These are phyloP conservation scores for Acrocera orbiculus DNA, from an alignment of 2,888 invertebrate genomes.

Conservation along the genomic window DNA sequence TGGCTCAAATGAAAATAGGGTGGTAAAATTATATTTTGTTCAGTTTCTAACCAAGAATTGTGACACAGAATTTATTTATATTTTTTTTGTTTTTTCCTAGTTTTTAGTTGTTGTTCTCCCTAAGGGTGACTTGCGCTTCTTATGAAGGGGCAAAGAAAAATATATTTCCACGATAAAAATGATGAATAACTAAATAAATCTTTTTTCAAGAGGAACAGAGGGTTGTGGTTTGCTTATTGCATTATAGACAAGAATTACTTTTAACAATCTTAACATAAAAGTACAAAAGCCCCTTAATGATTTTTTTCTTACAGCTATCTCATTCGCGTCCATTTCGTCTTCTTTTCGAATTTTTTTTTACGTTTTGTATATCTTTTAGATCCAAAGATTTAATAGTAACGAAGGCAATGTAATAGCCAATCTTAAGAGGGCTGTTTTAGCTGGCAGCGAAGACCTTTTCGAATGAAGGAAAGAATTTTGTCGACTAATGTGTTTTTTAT, in stretches of 20 bases:
- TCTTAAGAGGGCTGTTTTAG: background rate
- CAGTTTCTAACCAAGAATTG: too few species aligned
- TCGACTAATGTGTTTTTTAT: constrained; percentile 12
- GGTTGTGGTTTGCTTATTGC: constrained; percentile 32
- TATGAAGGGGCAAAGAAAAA: constrained; percentile 13
- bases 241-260: constrained; percentile 18
- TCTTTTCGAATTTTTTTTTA: constrained; percentile 4
- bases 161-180: constrained; percentile 33
- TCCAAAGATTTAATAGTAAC: constrained; percentile 1
- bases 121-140: too few species aligned
- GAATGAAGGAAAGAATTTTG: constrained; percentile 6
- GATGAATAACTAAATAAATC: constrained; percentile 33
- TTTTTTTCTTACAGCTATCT: constrained; percentile 5
- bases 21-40: too few species aligned
- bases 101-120: too few species aligned
- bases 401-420: background rate
- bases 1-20: too few species aligned
- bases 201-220: constrained; percentile 29
- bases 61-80: too few species aligned
- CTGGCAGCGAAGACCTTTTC: background rate
- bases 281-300: constrained; percentile 5
- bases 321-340: background rate
- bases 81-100: too few species aligned
- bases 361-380: background rate
- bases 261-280: constrained; percentile 1